Evolutionary conservation across 2,797 vertebrate genomes (phyloP), one percentile per base, ranked within the genome.

Genomic region (Sitta carolinensis): DNA sequence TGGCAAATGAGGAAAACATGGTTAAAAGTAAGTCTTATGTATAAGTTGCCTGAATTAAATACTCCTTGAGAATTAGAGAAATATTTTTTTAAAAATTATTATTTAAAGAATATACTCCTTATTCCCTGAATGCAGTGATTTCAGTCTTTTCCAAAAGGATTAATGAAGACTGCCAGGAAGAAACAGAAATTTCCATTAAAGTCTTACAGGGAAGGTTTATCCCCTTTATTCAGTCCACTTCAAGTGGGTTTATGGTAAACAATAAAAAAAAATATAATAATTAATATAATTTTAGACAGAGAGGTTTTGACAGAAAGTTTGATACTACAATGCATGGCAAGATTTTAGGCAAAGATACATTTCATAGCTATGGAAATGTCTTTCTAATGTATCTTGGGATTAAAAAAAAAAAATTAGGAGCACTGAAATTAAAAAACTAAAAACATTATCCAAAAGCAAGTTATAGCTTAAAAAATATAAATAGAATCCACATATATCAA

Each of bases 221-320:
- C 21, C 32, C 10, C 43, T 93, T 87, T 75, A 80, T 78, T 88
- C 16, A 43, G 27, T 48, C 14, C 34, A 51, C 22, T 93, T 84
- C 1, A 4, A 78, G 6, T 8, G 50, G 40, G 18, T 61, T 85
- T 40, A 75, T 27, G 42, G 57, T n/a, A 78, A 89, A 84, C 9
- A 84, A 69, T 16, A 66, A 66, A 58, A 30, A 30, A 77, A 34
- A 11, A 38, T 6, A 78, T 36, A 36, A 64, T 40, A 36, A 43
- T 26, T 20, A 1, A 20, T 79, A 80, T 48, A 84, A 76, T 74
- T 72, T 45, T 76, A 84, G 76, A 19, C 26, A 27, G 58, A 59
- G 25, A 79, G n/a, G 4, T 45, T 62, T 91, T 93, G 38, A 89
- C 94, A 96, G 92, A 87, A 83, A 95, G 74, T 85, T 88, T 90